Evolutionary conservation across 2,888 invertebrate species (phyloP), one percentile per base, ranked within the genome.

Genomic region (Uropetala carovei): DNA sequence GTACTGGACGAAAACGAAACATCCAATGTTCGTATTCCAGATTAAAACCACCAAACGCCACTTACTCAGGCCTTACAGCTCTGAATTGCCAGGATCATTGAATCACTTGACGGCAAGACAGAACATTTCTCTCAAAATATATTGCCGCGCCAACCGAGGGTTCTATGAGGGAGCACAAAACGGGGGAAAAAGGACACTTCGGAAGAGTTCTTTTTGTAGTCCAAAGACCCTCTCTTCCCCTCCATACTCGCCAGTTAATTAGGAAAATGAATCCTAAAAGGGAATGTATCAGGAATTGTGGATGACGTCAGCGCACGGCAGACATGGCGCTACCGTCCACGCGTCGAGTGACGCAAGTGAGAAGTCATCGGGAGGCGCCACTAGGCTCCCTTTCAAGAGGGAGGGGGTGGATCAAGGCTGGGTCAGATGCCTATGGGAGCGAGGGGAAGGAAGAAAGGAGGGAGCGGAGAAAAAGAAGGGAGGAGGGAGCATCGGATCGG

Each of bases 51-150:
- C 86, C 18, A 86, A 86, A 30, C 86, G 59, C 86, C 86, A 60
- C 86, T 86, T 86, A 86, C 86, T 86, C 58, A 60, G 86, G 86
- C 86, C n/a, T 86, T 59, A 86, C 86, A 30, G 86, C 58, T 9
- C 86, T 27, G 60, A 86, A 86, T 86, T 9, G 86, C 60, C 30
- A 30, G 86, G 86, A 86, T 60, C 86, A 86, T 86, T 86, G 30
- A 86, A 86, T 86, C 86, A 86, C 86, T 86, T 59, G 60, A 86
- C 60, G 86, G 85, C 22, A 43, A 82, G 82, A 82, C 82, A 30
- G 82, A 43, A 82, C 58, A 43, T 84, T 84, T 84, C 56, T 56
- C 84, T 43, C 57, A 56, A 85, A 57, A 85, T 86, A 86, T 59
- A 86, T 86, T 85, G 85, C 85, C 56, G 22, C 58, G 58, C 59